A percentile compares a stretch with the other conserved stretches of the same genome.
phyloP scores from a whole-genome alignment of 2,113 vertebrate genomes.

The Cyphomyrus discorhynchus region DNA sequence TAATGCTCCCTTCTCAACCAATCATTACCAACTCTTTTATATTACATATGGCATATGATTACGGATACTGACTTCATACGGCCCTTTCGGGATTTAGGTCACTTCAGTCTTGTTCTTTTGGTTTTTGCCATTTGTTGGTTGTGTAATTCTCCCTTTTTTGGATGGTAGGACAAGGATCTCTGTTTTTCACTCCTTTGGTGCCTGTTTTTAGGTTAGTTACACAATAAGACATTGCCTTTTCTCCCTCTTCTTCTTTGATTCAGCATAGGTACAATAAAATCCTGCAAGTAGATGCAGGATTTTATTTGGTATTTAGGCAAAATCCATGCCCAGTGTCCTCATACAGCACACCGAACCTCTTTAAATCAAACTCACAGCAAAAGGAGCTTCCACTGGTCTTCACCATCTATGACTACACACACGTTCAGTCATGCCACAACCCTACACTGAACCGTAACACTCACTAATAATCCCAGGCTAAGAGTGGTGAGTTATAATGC shows the following conservation, averaged over 20 bases:
- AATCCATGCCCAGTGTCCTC: neutral
- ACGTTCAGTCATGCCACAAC: neutral
- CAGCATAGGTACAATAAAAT: neutral
- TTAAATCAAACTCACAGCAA: neutral
- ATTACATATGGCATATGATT: neutral
- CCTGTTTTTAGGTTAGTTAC: neutral
- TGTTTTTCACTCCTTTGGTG: neutral
- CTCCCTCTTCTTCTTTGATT: neutral
- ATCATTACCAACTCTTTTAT: neutral
- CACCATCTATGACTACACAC: neutral
- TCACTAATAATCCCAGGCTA: neutral
- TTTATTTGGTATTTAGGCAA: neutral
- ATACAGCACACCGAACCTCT: neutral
- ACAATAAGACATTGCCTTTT: neutral
- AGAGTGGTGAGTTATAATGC: neutral
- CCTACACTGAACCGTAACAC: neutral
- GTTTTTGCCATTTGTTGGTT: neutral
- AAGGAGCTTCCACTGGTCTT: neutral
- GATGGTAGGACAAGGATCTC: neutral
- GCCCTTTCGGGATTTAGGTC: neutral
- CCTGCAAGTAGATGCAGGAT: neutral
- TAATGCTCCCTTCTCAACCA: neutral
- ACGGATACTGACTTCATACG: neutral
- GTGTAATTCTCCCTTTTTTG: neutral
- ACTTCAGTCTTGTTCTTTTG: neutral